Base-by-base conservation (phyloP, 2,113 vertebrate species). In the Phyllostomus discolor region DNA sequence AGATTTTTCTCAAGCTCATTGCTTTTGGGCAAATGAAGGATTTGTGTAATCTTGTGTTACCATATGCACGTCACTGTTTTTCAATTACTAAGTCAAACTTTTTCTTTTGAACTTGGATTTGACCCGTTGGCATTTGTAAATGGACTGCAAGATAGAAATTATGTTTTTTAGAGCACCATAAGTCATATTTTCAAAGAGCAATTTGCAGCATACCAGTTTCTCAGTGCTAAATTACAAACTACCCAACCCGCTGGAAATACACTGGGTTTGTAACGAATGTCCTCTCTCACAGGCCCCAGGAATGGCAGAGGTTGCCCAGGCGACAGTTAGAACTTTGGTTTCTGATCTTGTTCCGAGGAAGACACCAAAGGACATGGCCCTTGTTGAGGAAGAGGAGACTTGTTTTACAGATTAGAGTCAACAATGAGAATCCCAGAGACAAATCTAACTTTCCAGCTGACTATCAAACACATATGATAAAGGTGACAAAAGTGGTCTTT, bases 1-100 rank as follows among this genome's bases (percentile, higher is more conserved):
- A 94, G 89, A 87, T 91, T 94, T 94, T 95, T 94, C 69, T 43
- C 50, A 83, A 94, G 46, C 62, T 50, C 48, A 35, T 43, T 89
- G 28, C 46, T 88, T 96, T 91, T 69, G 82, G 81, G 78, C 16
- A 28, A 22, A 57, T 69, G 80, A 35, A 43, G 46, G 28, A 46
- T 95, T 90, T 75, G 46, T 95, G n/a, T 52, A 73, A 93, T 94
- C 89, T 38, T 38, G 24, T 86, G 43, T 75, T 76, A 73, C 50
- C 24, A 10, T 91, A 70, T 75, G 78, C 67, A 38, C 83, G 73
- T 79, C 35, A 94, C 28, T 75, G 28, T 93, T 95, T 95, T 91
- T 79, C 31, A 95, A 82, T 75, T 26, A 54, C 67, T 87, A 69
- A 88, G 78, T 94, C 81, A 93, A 82, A 59, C 50, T 79, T 57